These are phyloP conservation scores for Hiodon alosoides DNA, from an alignment of 2,113 vertebrate genomes.

Conservation along the genomic window DNA sequence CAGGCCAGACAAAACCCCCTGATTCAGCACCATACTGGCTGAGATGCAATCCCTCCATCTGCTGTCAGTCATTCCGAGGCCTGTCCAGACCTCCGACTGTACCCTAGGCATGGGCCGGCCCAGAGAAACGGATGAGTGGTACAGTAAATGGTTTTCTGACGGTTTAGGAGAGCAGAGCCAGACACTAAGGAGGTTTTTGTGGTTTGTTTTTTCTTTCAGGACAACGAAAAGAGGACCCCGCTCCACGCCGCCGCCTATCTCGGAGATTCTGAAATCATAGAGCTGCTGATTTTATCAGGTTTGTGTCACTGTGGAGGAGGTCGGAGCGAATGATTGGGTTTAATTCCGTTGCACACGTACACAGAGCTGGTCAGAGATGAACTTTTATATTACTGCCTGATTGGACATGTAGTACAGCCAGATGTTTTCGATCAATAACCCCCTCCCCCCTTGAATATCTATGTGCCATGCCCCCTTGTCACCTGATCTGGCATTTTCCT, in stretches of 20 bases:
- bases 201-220: slow-evolving; percentile 63
- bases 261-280: slow-evolving; percentile 96
- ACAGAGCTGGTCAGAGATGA: background rate
- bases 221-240: slow-evolving; percentile 96
- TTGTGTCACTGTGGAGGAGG: slow-evolving; percentile 18
- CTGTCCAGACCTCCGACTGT: no score
- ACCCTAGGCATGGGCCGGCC: no score
- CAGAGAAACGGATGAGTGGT: no score
- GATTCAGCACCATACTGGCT: no score
- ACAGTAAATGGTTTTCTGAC: no score
- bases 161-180: no score
- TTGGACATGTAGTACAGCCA: no score
- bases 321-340: background rate
- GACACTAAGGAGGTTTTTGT: background rate
- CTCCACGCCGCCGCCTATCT: slow-evolving; percentile 96
- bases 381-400: no score
- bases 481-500: slow-evolving; percentile 7
- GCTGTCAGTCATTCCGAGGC: no score
- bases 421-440: background rate
- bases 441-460: background rate
- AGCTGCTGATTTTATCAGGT: slow-evolving; percentile 98
- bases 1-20: no score
- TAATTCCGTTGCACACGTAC: background rate
- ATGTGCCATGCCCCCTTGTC: background rate
- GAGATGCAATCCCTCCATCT: no score